These are phyloP conservation scores for Gouania willdenowi DNA, from an alignment of 2,797 vertebrate genomes.

Conservation along the genomic window DNA sequence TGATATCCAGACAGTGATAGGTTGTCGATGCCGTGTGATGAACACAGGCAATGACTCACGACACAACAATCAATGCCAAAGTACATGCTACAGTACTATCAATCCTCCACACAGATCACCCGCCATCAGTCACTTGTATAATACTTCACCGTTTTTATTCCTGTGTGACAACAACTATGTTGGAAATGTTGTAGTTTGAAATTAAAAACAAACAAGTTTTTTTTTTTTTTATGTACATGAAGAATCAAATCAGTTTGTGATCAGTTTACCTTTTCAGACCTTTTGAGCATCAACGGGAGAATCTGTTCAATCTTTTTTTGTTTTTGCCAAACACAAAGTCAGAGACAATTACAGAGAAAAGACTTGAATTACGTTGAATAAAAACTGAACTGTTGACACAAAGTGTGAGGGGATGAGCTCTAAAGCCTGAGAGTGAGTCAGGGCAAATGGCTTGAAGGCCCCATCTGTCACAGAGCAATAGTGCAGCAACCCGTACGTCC, in stretches of 20 bases:
- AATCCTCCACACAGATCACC: conserved; percentile 7
- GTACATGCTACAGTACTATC: conserved; percentile 27
- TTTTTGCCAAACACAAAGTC: too few species aligned
- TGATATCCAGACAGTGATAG: conserved; percentile 29
- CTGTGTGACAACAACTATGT: too few species aligned
- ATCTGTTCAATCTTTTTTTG: conserved; percentile 7
- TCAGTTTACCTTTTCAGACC: too few species aligned
- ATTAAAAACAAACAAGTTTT: too few species aligned
- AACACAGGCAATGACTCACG: conserved; percentile 28
- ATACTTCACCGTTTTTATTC: too few species aligned
- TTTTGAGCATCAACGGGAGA: too few species aligned
- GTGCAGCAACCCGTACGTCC: background rate
- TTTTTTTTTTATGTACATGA: too few species aligned
- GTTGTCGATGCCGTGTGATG: conserved; percentile 29
- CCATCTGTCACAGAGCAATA: conserved; percentile 12
- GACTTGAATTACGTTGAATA: background rate
- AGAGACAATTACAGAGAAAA: too few species aligned
- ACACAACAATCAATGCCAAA: conserved; percentile 44
- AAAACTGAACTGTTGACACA: background rate
- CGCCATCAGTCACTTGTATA: conserved; percentile 20
- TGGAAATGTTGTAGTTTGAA: too few species aligned
- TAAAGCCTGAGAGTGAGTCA: conserved; percentile 7
- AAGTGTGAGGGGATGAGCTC: background rate
- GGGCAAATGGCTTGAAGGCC: conserved; percentile 1
- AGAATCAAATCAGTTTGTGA: too few species aligned